phyloP scores from a whole-genome alignment of 2,113 vertebrate genomes.

The Odobenus rosmarus region DNA sequence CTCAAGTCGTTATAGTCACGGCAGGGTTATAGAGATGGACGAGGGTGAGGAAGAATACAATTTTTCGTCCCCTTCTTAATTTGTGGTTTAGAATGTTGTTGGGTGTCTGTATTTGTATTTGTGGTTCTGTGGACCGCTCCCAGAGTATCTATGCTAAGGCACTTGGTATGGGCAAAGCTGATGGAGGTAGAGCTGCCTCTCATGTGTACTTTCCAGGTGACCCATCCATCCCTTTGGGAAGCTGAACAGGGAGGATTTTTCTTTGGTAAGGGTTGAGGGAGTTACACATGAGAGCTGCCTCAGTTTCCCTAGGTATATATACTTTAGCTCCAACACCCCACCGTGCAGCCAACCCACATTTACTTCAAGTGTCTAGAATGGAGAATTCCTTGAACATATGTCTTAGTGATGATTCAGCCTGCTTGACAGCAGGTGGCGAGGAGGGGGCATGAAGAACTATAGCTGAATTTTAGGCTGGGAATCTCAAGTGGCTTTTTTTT shows the following conservation, averaged over 20 bases:
- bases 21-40: neutral
- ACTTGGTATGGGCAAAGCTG: neutral
- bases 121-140: neutral
- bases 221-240: neutral
- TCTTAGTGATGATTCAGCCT: slow-evolving; percentile 75
- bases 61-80: slow-evolving; percentile 9
- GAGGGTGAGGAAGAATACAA: neutral
- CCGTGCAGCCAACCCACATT: slow-evolving; percentile 33
- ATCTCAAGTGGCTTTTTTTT: slow-evolving; percentile 68
- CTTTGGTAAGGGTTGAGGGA: neutral
- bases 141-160: neutral
- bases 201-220: neutral
- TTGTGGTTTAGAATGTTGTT: neutral
- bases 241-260: neutral
- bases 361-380: slow-evolving; percentile 56
- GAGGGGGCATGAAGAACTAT: slow-evolving; percentile 56
- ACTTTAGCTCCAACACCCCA: neutral
- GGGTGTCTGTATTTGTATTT: neutral
- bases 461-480: slow-evolving; percentile 70
- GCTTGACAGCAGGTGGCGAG: slow-evolving; percentile 69
- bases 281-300: slow-evolving; percentile 48
- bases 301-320: slow-evolving; percentile 27
- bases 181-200: neutral
- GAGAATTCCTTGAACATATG: slow-evolving; percentile 79
- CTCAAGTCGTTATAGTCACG: neutral